Evolutionary conservation across 2,888 invertebrate genomes (phyloP).

Genomic region (Tupiocoris notatus): DNA sequence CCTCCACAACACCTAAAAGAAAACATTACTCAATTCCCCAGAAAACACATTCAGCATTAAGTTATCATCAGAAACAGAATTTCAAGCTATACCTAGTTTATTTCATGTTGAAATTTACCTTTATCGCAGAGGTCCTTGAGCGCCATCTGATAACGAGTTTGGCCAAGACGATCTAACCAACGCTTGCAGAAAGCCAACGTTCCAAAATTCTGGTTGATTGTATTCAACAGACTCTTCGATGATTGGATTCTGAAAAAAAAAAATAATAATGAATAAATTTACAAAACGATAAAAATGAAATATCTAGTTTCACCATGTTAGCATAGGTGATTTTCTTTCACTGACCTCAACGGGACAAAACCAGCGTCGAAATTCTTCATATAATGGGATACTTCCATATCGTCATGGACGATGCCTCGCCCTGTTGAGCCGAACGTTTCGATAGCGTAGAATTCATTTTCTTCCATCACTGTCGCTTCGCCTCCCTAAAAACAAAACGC

Average conservation of each 20-base stretch:
- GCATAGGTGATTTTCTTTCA: conserved; percentile 49
- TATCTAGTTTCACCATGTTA: too few relatives aligned
- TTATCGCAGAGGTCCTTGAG: conserved; percentile 98
- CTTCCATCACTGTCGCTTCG: conserved; percentile 97
- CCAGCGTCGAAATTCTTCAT: conserved; percentile 96
- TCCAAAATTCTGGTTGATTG: conserved; percentile 95
- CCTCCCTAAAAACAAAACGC: conserved; percentile 64
- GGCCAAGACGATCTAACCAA: conserved; percentile 96
- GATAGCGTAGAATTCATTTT: conserved; percentile 98
- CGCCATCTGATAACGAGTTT: conserved; percentile 97
- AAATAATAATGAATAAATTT: too few relatives aligned
- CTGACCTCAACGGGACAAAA: conserved; percentile 83
- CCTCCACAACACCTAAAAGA: conserved; percentile 79
- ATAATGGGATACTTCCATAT: conserved; percentile 99
- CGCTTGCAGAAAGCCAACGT: conserved; percentile 98
- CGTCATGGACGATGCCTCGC: conserved; percentile 90
- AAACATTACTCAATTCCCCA: too few relatives aligned
- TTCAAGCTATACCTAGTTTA: too few relatives aligned
- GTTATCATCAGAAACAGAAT: too few relatives aligned
- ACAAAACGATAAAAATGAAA: too few relatives aligned
- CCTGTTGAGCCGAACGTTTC: conserved; percentile 99
- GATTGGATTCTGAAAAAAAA: conserved; percentile 70
- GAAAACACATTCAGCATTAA: too few relatives aligned
- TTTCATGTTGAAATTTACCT: conserved; percentile 55
- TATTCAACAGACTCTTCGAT: conserved; percentile 85